Conservation (phyloP, 2,888 invertebrate species). For the Agrochola lota region DNA sequence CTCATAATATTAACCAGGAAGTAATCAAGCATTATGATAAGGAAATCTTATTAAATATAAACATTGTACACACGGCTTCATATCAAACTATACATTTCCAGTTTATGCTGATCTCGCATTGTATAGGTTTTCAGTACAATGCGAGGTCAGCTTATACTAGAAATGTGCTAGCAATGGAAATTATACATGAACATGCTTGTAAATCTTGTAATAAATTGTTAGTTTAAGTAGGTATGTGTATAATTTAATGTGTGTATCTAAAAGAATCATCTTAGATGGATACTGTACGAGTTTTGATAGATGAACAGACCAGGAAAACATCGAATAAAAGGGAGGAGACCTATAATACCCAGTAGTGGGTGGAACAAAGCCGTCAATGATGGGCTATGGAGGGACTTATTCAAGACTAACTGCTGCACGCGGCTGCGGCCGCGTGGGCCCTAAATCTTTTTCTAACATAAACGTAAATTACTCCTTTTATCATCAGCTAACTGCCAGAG, state of each 20-base stretch:
- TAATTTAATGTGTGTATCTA: not conserved
- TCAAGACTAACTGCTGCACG: too few species aligned
- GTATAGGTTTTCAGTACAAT: too few species aligned
- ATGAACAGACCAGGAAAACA: not conserved
- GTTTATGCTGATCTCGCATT: too few species aligned
- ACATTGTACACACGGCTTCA: not conserved
- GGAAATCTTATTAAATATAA: not conserved
- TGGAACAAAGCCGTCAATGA: not conserved
- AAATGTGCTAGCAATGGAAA: slow-evolving; percentile 6
- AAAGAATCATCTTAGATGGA: not conserved
- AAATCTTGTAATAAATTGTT: slow-evolving; percentile 2
- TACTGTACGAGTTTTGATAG: not conserved
- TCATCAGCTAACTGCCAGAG: too few species aligned
- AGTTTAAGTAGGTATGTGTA: not conserved
- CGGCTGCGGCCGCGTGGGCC: too few species aligned
- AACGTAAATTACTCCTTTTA: too few species aligned
- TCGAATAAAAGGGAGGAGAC: not conserved
- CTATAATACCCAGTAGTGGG: too few species aligned
- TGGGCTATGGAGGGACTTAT: not conserved
- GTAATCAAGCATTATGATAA: slow-evolving; percentile 22
- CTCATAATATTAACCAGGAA: slow-evolving; percentile 22
- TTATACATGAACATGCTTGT: slow-evolving; percentile 3
- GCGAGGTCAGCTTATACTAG: too few species aligned
- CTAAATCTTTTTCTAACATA: too few species aligned
- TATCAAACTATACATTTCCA: too few species aligned